Evolutionary conservation across 2,113 vertebrate species (phyloP), one percentile per base, ranked within the genome.

Genomic region (Podarcis muralis): DNA sequence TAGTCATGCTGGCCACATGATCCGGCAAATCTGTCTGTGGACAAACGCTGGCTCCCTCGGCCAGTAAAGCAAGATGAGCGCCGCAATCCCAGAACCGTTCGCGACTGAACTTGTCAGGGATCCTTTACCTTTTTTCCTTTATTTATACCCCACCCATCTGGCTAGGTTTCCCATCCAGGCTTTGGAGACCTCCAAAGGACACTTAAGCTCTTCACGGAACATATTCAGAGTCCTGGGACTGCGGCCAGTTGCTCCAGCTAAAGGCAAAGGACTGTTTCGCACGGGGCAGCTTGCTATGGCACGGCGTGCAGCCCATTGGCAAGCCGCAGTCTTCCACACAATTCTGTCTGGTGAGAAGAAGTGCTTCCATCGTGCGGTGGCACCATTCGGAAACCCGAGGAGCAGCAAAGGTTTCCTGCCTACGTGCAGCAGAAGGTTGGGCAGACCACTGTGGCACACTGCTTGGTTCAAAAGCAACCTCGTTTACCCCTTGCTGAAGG

Each of bases 61-160:
- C 8, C 43, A 48, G 8, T 48, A 48, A 48, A 48, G 8, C 43
- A 0, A 48, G 43, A 9, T 48, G 43, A 48, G 43, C 1, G 1
- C 43, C 0, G 43, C 43, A 48, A 48, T 0, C 0, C 43, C 43
- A 48, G 43, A 48, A 8, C 11, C 43, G 0, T 48, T 48, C 0
- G 43, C 8, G 8, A 48, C 43, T 48, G 43, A 8, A 48, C 43
- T 48, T 48, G 43, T 48, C 43, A 48, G 43, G 43, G 8, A 8
- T 48, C 8, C 43, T 48, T 48, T 48, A 48, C 43, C 0, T 48
- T 48, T 48, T 48, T 48, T 11, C 43, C 0, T 48, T 48, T 53
- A 53, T 53, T 53, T 53, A 53, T 11, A 3, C 48, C 48, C 48
- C 11, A 53, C 11, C 48, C 48, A 53, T 53, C 8, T 53, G 48